Percentiles rank a stretch among this genome's conserved stretches.
Conservation (phyloP, 2,888 invertebrate genomes). For the Phyto melanocephala region DNA sequence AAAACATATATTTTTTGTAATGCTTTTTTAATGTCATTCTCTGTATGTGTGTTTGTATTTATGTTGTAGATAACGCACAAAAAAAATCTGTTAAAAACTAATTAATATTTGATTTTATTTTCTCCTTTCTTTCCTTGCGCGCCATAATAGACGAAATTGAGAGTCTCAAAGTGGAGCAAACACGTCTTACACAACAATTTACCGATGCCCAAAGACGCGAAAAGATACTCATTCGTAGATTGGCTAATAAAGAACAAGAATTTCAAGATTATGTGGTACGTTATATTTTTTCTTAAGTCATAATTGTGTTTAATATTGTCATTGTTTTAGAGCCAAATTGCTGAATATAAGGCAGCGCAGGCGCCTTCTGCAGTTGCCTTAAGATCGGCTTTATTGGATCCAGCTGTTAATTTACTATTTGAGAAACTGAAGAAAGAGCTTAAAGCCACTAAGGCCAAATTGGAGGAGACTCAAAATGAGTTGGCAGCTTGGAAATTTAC, state of each 20-base stretch:
- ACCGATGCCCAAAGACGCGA: conserved; percentile 93
- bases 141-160: conserved; percentile 75
- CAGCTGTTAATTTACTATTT: conserved; percentile 95
- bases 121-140: conserved; percentile 1
- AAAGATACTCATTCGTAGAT: conserved; percentile 92
- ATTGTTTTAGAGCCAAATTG: conserved; percentile 88
- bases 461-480: conserved; percentile 98
- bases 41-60: conserved; percentile 35
- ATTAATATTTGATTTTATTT: conserved; percentile 14
- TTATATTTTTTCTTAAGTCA: conserved; percentile 64
- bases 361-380: conserved; percentile 87
- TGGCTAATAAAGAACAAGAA: conserved; percentile 97
- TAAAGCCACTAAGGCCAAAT: conserved; percentile 90
- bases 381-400: conserved; percentile 93
- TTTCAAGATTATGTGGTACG: conserved; percentile 96
- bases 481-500: conserved; percentile 99
- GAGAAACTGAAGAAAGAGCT: conserved; percentile 94
- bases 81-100: neutral
- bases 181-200: conserved; percentile 89
- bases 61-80: conserved; percentile 16
- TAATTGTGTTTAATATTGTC: neutral
- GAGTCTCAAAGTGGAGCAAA: conserved; percentile 83
- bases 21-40: conserved; percentile 51
- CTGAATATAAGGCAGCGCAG: conserved; percentile 93
- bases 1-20: conserved; percentile 50